Base-by-base conservation (phyloP, 2,888 invertebrate species). In the Gastracanthus pulcherrimus region DNA sequence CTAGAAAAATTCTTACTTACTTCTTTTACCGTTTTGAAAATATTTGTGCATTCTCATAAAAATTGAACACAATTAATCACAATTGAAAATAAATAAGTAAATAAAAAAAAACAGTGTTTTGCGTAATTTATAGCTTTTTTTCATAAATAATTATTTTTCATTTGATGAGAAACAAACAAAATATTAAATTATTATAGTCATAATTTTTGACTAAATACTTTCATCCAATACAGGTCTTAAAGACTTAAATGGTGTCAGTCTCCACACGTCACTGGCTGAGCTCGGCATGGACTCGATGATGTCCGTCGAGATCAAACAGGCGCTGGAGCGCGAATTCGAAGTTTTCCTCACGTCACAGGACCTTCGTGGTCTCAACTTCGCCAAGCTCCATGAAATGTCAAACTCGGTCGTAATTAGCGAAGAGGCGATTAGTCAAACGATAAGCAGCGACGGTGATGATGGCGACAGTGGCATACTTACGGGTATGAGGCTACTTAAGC, bases 241-340 rank as follows among this genome's bases (percentile, higher is more conserved):
- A 62, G 91, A 92, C 84, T 89, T 89, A 88, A 96, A 95, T 91
- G 94, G 94, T 0, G 94, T 95, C 0, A 95, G 96, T 64, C 93
- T 94, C 82, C 94, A 95, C 87, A 94, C 95, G 0, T 94, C 95
- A 0, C 92, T 99, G 1, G 96, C 97, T 1, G 98, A 99, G 90
- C 93, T 99, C 83, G 99, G 99, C 45, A 96, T 99, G 95, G 98
- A 99, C 92, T 98, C 98, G 1, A 95, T 99, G 93, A 98, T 98
- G 97, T 97, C 97, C 0, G 97, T 98, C 0, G 98, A 99, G 92
- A 97, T 99, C 85, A 98, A 98, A 86, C 98, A 98, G 92, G 96
- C 96, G 0, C 91, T 98, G 1, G 98, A 98, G 90, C 93, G 97
- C 86, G 97, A 98, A 89, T 98, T 96, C 89, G 98, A 98, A 88